A percentile compares a stretch with the other conserved stretches of the same genome.
Evolutionary conservation across 2,888 invertebrate species (phyloP).

Genomic region (Acleris cristana): DNA sequence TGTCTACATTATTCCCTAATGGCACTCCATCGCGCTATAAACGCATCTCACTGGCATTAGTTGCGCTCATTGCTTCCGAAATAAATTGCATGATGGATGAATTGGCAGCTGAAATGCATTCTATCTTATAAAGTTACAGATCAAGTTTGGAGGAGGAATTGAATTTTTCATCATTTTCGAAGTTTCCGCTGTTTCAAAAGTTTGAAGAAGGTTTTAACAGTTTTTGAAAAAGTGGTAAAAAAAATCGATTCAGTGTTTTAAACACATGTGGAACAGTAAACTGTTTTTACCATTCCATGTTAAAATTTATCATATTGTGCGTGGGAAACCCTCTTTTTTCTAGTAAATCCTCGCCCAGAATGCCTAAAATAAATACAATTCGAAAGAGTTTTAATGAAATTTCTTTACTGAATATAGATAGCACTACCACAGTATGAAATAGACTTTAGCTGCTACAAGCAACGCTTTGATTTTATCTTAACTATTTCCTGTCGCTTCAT

Average conservation of each 20-base stretch:
- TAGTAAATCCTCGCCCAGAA: too few species aligned
- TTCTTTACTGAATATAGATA: too few species aligned
- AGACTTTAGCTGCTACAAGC: too few species aligned
- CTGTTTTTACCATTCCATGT: neutral
- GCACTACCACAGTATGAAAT: too few species aligned
- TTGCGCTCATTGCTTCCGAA: slow-evolving; percentile 39
- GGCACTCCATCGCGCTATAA: slow-evolving; percentile 65
- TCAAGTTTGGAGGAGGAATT: slow-evolving; percentile 19
- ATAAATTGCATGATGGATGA: slow-evolving; percentile 35
- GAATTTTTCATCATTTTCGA: slow-evolving; percentile 24
- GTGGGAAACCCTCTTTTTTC: too few species aligned
- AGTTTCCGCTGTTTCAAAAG: slow-evolving; percentile 28
- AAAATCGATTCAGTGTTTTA: neutral
- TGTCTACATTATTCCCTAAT: slow-evolving; percentile 72
- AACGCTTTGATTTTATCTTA: too few species aligned
- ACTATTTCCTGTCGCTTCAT: too few species aligned
- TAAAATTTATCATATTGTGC: too few species aligned
- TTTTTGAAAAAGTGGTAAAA: neutral
- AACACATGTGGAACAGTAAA: neutral
- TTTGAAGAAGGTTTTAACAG: slow-evolving; percentile 7
- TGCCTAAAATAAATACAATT: too few species aligned
- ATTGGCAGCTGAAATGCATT: slow-evolving; percentile 33
- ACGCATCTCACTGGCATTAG: slow-evolving; percentile 56
- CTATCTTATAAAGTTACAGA: slow-evolving; percentile 26
- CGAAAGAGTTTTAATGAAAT: too few species aligned